Evolutionary conservation across 1,140 invertebrate species (phyloP), one percentile per base, ranked within the genome.

Genomic region (Scaptomyza montana): DNA sequence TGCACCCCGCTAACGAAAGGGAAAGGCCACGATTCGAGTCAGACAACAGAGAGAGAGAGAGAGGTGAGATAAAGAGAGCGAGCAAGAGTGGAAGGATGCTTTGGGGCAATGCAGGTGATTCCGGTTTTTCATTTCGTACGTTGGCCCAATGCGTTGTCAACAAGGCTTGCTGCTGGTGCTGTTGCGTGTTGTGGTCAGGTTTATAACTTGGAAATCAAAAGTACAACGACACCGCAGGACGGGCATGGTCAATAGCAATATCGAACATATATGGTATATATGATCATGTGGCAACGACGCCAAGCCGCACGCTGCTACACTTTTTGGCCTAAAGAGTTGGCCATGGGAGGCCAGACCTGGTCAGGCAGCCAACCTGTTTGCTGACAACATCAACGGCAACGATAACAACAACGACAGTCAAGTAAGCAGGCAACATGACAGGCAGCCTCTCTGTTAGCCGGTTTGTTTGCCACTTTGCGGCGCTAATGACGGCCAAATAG

Each of bases 201-300:
- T 84, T 85, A 85, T 86, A 80, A 86, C 69, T 80, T 86, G 77
- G 53, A 85, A 84, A 85, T 80, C 77, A 80, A 86, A 80, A 86
- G 81, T 86, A 76, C 81, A 80, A 65, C 82, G 81, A 86, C 81
- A 72, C 75, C 74, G 50, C 77, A 80, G 80, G 74, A 73, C 66
- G 47, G 60, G 55, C 25, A 28, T 28, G 57, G 59, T 30, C 61
- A 25, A 25, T 25, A 25, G 21, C 21, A 25, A 25, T 25, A 25
- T 25, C 21, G 21, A 25, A 25, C 21, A 10, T 12, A n/a, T 4
- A 28, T 50, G 50, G 55, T 36, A 9, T 36, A 19, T 28, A 45
- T 56, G 61, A 39, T 25, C 45, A 19, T 30, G n/a, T 45, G 12
- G 61, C 36, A 25, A 25, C 36, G 51, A 25, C 6, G 33, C 33